These are phyloP conservation scores for Margarornis squamiger DNA, from an alignment of 2,797 vertebrate species.

Conservation along the genomic window DNA sequence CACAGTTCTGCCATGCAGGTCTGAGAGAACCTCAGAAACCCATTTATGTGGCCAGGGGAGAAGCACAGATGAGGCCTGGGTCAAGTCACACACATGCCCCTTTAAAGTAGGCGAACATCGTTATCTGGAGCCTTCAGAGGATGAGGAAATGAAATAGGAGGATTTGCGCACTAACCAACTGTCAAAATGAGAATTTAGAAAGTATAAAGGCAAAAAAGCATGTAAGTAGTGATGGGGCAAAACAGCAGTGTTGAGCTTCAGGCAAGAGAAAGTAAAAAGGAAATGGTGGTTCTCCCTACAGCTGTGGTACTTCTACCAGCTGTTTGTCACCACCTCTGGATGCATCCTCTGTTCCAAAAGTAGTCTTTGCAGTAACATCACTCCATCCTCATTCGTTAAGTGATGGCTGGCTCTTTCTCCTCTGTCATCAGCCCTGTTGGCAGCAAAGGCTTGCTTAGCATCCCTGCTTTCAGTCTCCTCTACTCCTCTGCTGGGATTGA, in stretches of 20 bases:
- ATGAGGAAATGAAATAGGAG: background rate
- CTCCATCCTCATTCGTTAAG: background rate
- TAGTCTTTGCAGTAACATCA: background rate
- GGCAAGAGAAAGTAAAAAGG: background rate
- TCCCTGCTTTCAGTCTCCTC: background rate
- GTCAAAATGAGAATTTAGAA: background rate
- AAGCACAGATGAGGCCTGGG: background rate
- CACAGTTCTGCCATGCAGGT: background rate
- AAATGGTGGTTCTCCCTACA: background rate
- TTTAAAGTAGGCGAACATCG: background rate
- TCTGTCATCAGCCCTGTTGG: background rate
- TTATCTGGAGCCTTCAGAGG: background rate
- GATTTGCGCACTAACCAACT: background rate
- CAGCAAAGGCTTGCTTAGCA: background rate
- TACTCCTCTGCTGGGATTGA: background rate
- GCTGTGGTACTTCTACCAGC: background rate
- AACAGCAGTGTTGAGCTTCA: background rate
- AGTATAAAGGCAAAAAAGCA: background rate
- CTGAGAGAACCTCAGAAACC: background rate
- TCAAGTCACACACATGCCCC: background rate
- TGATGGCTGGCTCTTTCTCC: background rate
- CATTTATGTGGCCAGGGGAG: background rate
- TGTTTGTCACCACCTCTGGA: background rate
- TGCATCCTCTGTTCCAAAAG: background rate
- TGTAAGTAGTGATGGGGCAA: background rate